These are phyloP conservation scores for Oreohelix idahoensis DNA, from an alignment of 1,140 invertebrate genomes.

Conservation along the genomic window DNA sequence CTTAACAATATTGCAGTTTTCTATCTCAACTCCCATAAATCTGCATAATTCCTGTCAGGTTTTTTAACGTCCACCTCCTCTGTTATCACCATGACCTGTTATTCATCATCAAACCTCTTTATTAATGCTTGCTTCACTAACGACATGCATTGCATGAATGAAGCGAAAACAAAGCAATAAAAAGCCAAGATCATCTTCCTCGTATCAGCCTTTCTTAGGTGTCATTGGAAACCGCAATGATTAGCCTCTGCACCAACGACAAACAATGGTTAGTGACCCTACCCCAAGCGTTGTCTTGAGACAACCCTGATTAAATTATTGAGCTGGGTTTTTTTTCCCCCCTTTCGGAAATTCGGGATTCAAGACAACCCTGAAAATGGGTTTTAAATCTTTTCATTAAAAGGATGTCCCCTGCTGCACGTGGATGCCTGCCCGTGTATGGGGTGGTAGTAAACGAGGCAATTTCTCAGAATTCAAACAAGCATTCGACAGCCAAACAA, in stretches of 20 bases:
- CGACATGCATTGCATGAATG: too few relatives aligned
- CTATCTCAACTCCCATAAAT: too few relatives aligned
- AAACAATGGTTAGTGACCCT: neutral
- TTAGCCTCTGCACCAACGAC: neutral
- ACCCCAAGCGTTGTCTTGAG: neutral
- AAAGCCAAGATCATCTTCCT: too few relatives aligned
- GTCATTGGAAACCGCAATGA: neutral
- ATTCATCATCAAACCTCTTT: too few relatives aligned
- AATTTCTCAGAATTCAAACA: conserved; percentile 13
- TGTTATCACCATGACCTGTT: too few relatives aligned
- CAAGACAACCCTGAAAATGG: neutral
- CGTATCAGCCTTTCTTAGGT: neutral
- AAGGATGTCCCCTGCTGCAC: neutral
- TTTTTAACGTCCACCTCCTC: too few relatives aligned
- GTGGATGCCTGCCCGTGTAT: neutral
- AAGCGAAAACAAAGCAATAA: too few relatives aligned
- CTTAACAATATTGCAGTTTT: too few relatives aligned
- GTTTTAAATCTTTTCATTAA: neutral
- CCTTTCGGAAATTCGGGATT: neutral
- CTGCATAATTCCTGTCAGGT: too few relatives aligned
- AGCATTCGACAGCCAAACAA: neutral
- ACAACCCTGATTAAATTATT: neutral
- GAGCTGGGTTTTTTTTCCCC: neutral
- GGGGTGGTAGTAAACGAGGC: neutral
- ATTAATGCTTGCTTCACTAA: too few relatives aligned